Evolutionary conservation across 1,140 invertebrate species (phyloP), one percentile per base, ranked within the genome.

Genomic region (Platyura marginata): DNA sequence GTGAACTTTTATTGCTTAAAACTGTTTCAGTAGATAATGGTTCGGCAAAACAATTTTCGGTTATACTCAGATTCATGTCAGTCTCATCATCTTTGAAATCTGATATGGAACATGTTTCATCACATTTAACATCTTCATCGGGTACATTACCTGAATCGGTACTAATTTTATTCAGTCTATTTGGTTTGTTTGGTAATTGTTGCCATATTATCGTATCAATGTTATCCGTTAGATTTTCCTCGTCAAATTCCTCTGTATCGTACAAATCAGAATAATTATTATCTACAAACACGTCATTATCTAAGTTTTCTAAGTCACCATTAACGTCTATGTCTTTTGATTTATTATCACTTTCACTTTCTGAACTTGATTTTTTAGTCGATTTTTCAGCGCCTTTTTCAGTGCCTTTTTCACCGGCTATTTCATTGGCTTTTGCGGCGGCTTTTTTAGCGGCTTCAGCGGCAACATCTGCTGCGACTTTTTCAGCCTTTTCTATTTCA

Each of bases 401-500:
- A n/a, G n/a, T n/a, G n/a, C n/a, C n/a, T n/a, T n/a, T n/a, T n/a
- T n/a, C n/a, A n/a, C n/a, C n/a, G n/a, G n/a, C n/a, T n/a, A n/a
- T n/a, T n/a, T n/a, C n/a, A n/a, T n/a, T n/a, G n/a, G n/a, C n/a
- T n/a, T n/a, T n/a, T n/a, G n/a, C n/a, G n/a, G n/a, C n/a, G n/a
- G n/a, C n/a, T n/a, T n/a, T n/a, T n/a, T n/a, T n/a, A n/a, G n/a
- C n/a, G n/a, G n/a, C n/a, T n/a, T n/a, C n/a, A n/a, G n/a, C n/a
- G 5, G 75, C 75, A 42, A 77, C 72, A 10, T 73, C 74, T 5
- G 74, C 74, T 40, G 76, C 73, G 9, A 73, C 74, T 11, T 71
- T 66, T 0, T 73, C 72, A 2, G 74, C 75, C 22, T 68, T 70
- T 53, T 77, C 75, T 44, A 83, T 79, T 53, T 95, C 90, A 44